Base-by-base conservation (phyloP, 1,140 invertebrate species). In the Helicoverpa armigera region DNA sequence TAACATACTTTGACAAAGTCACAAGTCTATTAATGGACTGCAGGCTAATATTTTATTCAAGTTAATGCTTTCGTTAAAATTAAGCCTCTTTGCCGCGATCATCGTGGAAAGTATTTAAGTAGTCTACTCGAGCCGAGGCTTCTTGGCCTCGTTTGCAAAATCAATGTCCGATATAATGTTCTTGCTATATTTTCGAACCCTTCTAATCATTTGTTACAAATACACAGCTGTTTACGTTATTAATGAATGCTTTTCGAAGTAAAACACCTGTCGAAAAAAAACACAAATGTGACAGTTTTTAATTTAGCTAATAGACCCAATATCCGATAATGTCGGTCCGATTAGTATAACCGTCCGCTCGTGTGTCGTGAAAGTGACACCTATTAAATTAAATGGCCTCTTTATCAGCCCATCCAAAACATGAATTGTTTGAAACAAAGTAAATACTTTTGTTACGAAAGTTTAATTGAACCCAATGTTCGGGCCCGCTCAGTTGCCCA, bases 131-230 rank as follows among this genome's bases (percentile, higher is more conserved):
- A 69, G 16, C 0, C 16, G 16, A 23, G 0, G 65, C 43, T 69
- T 69, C 65, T 69, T 69, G 65, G 43, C 65, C 43, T 69, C 43
- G 2, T 69, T 69, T 69, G 10, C 3, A 69, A 69, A 50, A 69
- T 50, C 65, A 69, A 69, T 92, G 77, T 10, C 63, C 63, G 16
- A 48, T 16, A 48, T 5, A 48, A 48, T 5, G 13, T 48, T n/a
- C n/a, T 16, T 10, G 14, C n/a, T 31, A 16, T 65, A 43, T 67
- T 16, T 11, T 67, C 10, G 35, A 48, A 48, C 63, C 31, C 29
- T 65, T n/a, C 14, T 43, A 14, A n/a, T 29, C 14, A 9, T 3
- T 56, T 9, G 14, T n/a, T 23, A 23, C 2, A 23, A n/a, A 23
- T 23, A 23, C 23, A 23, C 23, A 23, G 23, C 23, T 23, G 23